phyloP scores from a whole-genome alignment of 2,113 vertebrate species.

The Eira barbara region DNA sequence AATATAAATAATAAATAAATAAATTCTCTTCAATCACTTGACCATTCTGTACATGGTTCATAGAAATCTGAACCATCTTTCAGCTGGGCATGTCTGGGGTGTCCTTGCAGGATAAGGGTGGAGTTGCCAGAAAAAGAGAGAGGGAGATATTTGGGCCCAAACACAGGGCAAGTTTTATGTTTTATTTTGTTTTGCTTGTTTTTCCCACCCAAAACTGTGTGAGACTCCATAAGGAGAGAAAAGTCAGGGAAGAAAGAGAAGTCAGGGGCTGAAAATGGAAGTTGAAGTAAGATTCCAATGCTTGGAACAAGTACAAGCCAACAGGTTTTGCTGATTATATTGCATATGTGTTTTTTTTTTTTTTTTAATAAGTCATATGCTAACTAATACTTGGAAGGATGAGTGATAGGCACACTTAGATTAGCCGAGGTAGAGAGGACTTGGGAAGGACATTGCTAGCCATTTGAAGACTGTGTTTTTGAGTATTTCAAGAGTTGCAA shows the following conservation, averaged over 20 bases:
- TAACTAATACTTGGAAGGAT: neutral
- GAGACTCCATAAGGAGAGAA: neutral
- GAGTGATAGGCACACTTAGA: rapidly evolving
- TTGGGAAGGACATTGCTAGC: neutral
- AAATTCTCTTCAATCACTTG: neutral
- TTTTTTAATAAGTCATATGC: neutral
- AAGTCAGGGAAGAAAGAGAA: neutral
- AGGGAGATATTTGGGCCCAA: rapidly evolving
- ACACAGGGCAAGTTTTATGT: neutral
- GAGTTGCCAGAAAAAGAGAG: neutral
- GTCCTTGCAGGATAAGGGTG: neutral
- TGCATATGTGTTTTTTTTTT: neutral
- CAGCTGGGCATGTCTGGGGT: neutral
- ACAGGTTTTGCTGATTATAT: neutral
- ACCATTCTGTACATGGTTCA: neutral
- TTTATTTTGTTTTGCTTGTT: neutral
- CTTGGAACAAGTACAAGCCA: neutral
- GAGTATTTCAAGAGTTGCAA: neutral
- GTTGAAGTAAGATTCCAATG: neutral
- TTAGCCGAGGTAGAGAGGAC: rapidly evolving
- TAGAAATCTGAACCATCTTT: neutral
- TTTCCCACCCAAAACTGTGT: neutral
- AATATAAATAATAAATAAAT: neutral
- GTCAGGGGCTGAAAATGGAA: neutral
- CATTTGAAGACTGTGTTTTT: neutral